A percentile compares a stretch with the other conserved stretches of the same genome.
phyloP scores from a whole-genome alignment of 2,113 vertebrate genomes.

The Carlito syrichta region DNA sequence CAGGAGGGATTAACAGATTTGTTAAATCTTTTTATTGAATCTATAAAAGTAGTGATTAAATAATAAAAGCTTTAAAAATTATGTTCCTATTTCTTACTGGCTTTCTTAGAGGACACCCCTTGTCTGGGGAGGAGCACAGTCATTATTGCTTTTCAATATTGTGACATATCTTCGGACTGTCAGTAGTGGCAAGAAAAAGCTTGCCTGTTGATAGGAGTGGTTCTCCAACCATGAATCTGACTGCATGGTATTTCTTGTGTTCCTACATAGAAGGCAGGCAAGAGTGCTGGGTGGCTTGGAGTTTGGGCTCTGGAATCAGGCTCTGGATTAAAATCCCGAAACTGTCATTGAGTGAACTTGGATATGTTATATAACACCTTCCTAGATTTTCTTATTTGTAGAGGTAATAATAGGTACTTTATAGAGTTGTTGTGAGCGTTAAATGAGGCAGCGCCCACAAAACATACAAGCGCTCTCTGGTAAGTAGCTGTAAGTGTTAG shows the following conservation, averaged over 20 bases:
- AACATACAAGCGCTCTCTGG: neutral
- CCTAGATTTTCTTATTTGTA: conserved; percentile 7
- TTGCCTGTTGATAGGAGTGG: neutral
- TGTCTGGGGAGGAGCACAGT: neutral
- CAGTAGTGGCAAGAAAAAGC: neutral
- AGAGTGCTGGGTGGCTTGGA: neutral
- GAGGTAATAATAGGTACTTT: neutral
- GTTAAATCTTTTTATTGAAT: neutral
- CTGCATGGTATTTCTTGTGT: neutral
- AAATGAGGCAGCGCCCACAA: neutral
- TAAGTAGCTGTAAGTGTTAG: neutral
- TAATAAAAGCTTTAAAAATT: neutral
- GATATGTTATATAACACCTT: neutral
- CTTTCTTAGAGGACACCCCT: neutral
- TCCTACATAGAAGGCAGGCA: neutral
- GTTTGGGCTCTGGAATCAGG: neutral
- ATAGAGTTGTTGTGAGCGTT: neutral
- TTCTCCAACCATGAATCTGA: neutral
- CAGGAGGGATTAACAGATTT: neutral
- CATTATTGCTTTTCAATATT: neutral
- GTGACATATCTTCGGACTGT: neutral
- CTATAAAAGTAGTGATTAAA: neutral
- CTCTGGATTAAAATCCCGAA: neutral
- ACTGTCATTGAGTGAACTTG: neutral
- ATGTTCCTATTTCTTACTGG: neutral